phyloP scores from a whole-genome alignment of 2,797 vertebrate genomes.

The Argya squamiceps region DNA sequence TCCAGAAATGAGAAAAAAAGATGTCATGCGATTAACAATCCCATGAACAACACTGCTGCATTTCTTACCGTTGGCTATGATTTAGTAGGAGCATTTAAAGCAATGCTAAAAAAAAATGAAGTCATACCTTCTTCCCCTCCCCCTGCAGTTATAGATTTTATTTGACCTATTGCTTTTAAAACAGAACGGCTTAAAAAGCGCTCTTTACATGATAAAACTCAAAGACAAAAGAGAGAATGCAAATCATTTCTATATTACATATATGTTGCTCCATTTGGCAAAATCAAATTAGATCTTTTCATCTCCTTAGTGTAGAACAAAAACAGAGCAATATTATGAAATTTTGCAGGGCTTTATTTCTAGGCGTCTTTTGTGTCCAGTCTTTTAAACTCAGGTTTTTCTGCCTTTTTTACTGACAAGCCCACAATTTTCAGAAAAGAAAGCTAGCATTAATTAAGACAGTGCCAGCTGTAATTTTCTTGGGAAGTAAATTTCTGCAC shows the following conservation, averaged over 20 bases:
- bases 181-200: conserved; percentile 66
- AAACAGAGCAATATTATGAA: conserved; percentile 85
- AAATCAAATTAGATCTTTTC: conserved; percentile 80
- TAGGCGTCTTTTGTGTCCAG: conserved; percentile 83
- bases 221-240: conserved; percentile 78
- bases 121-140: conserved; percentile 55
- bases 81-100: conserved; percentile 54
- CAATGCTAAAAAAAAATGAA: conserved; percentile 63
- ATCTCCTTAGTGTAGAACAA: conserved; percentile 79
- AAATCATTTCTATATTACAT: conserved; percentile 78
- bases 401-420: conserved; percentile 96
- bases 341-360: conserved; percentile 79
- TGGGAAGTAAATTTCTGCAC: conserved; percentile 99
- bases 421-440: conserved; percentile 98
- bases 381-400: conserved; percentile 84
- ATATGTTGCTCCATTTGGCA: conserved; percentile 77
- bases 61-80: neutral
- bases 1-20: conserved; percentile 19
- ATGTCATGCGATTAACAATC: conserved; percentile 24
- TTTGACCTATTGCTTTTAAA: conserved; percentile 81
- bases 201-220: conserved; percentile 69
- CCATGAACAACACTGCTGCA: neutral
- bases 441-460: conserved; percentile 99
- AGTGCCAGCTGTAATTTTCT: conserved; percentile 99
- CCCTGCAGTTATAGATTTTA: conserved; percentile 73